Percentiles rank a stretch among this genome's conserved stretches.
Evolutionary conservation across 2,113 vertebrate genomes (phyloP).

Genomic region (Pheucticus melanocephalus): DNA sequence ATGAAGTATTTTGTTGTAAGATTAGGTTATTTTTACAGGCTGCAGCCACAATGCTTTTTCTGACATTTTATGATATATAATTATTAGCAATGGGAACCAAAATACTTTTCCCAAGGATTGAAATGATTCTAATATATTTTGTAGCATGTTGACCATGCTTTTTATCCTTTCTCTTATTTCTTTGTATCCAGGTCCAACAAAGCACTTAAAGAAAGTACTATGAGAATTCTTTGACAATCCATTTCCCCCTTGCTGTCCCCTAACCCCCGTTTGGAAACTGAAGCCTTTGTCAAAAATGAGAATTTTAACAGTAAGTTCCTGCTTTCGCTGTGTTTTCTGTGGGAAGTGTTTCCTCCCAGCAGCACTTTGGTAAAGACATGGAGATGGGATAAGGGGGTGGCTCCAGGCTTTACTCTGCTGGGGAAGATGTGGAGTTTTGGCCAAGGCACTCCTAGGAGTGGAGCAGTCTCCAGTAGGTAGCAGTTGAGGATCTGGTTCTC

Average conservation of each 20-base stretch:
- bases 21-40: background rate
- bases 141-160: background rate
- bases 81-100: background rate
- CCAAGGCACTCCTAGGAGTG: rapidly evolving
- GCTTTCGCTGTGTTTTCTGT: background rate
- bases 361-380: background rate
- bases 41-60: background rate
- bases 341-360: background rate
- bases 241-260: background rate
- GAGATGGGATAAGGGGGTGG: background rate
- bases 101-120: background rate
- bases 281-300: background rate
- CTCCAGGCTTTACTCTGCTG: background rate
- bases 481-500: background rate
- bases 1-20: background rate
- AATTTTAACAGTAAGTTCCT: background rate
- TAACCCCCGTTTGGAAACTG: background rate
- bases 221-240: background rate
- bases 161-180: background rate
- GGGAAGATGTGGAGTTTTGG: background rate
- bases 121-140: background rate
- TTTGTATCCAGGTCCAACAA: slow-evolving; percentile 35
- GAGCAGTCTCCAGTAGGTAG: background rate
- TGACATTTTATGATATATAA: slow-evolving; percentile 1
- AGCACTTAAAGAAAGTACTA: slow-evolving; percentile 43